phyloP scores from a whole-genome alignment of 1,140 invertebrate genomes.

The Chlorops oryzae region DNA sequence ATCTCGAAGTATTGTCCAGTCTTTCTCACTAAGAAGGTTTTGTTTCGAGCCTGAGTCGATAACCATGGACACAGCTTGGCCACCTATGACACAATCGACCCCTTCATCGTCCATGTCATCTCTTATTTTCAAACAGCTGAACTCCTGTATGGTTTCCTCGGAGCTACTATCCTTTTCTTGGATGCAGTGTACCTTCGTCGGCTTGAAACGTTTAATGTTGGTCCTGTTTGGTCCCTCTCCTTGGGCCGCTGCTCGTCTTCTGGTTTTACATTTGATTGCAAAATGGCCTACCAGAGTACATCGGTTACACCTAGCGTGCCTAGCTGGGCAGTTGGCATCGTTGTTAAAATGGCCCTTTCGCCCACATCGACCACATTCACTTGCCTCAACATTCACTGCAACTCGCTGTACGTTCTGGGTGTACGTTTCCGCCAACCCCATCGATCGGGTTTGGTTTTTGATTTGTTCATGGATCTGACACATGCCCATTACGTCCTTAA shows the following conservation, averaged over 20 bases:
- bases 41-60: slow-evolving; percentile 6
- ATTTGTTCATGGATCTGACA: slow-evolving; percentile 20
- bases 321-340: slow-evolving; percentile 13
- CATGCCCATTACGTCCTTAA: slow-evolving; percentile 17
- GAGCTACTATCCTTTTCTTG: too few species aligned
- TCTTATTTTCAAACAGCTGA: too few species aligned
- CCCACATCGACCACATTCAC: slow-evolving; percentile 12
- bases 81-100: slow-evolving; percentile 1
- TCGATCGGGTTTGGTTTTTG: slow-evolving; percentile 7
- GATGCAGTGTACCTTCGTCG: too few species aligned
- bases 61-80: neutral
- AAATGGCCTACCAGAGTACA: slow-evolving; percentile 15
- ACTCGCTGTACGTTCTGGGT: neutral
- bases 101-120: neutral
- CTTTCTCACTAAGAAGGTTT: slow-evolving; percentile 6
- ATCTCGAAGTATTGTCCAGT: too few species aligned
- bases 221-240: neutral
- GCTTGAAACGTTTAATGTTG: too few species aligned
- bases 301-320: slow-evolving; percentile 10
- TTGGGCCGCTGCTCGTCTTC: neutral
- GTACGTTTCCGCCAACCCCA: neutral
- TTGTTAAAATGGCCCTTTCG: slow-evolving; percentile 3
- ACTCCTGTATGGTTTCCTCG: too few species aligned
- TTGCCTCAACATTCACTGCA: slow-evolving; percentile 10
- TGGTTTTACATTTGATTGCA: slow-evolving; percentile 14